phyloP scores from a whole-genome alignment of 2,113 vertebrate genomes.

The Amia ocellicauda region DNA sequence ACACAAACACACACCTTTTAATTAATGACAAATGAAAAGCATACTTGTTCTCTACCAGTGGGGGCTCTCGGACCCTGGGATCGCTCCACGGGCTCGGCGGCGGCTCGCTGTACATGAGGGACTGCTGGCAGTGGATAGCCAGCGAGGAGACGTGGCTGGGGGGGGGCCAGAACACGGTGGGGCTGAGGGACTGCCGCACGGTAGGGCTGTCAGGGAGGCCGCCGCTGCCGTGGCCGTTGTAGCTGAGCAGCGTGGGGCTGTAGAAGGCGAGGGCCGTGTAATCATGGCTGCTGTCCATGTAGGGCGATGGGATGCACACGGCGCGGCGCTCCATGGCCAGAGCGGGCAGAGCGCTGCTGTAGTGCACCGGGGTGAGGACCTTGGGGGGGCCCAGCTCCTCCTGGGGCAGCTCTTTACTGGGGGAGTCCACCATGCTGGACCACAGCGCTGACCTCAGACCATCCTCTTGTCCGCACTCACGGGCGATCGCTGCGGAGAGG shows the following conservation, averaged over 20 bases:
- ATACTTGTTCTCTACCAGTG: conserved; percentile 63
- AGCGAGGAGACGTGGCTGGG: conserved; percentile 68
- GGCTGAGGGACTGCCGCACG: conserved; percentile 65
- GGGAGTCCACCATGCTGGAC: conserved; percentile 59
- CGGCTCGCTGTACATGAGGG: conserved; percentile 72
- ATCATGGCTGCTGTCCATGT: conserved; percentile 72
- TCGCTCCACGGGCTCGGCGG: conserved; percentile 76
- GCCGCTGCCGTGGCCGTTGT: conserved; percentile 51
- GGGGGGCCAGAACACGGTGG: conserved; percentile 71
- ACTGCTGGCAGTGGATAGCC: conserved; percentile 73
- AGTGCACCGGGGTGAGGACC: conserved; percentile 58
- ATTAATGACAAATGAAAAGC: too few species aligned
- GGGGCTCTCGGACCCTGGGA: conserved; percentile 59
- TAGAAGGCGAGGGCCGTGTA: conserved; percentile 78
- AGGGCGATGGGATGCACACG: conserved; percentile 80
- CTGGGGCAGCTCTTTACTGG: conserved; percentile 62
- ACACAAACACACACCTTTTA: too few species aligned
- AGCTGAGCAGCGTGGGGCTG: conserved; percentile 72
- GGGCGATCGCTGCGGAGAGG: not conserved
- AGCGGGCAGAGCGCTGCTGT: conserved; percentile 63
- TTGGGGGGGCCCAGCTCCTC: conserved; percentile 64
- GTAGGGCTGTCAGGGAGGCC: conserved; percentile 56
- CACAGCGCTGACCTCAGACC: not conserved
- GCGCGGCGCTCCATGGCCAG: conserved; percentile 68
- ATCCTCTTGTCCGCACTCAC: not conserved